These are phyloP conservation scores for Diachasma alloeum DNA, from an alignment of 1,140 invertebrate genomes.

Conservation along the genomic window DNA sequence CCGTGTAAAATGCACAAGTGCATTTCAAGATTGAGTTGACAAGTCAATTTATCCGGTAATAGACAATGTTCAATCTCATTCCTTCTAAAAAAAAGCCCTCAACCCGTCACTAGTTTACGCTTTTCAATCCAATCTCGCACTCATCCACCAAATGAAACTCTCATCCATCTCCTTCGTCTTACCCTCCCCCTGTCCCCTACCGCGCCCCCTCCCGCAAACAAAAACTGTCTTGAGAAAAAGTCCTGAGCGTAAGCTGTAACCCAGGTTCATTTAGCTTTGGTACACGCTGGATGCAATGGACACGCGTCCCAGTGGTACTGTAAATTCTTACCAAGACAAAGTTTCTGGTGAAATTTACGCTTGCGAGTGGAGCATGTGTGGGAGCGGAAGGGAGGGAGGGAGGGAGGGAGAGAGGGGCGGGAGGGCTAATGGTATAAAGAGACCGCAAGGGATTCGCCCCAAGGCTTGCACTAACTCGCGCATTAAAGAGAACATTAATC, in stretches of 20 bases:
- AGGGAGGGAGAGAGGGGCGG: no score
- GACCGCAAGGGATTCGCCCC: not conserved
- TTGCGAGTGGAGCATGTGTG: not conserved
- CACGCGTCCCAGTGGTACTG: not conserved
- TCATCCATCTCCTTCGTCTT: not conserved
- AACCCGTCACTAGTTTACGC: not conserved
- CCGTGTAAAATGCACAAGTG: no score
- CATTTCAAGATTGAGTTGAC: not conserved
- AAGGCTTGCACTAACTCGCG: not conserved
- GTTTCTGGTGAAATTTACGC: not conserved
- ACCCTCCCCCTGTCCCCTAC: not conserved
- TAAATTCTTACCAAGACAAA: not conserved
- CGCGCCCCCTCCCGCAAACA: no score
- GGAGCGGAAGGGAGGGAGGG: not conserved
- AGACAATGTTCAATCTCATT: not conserved
- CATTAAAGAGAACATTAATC: not conserved
- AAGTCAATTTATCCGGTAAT: not conserved
- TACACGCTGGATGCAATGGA: not conserved
- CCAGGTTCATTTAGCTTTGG: not conserved
- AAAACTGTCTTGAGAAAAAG: not conserved
- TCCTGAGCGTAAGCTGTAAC: not conserved
- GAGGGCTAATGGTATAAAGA: not conserved
- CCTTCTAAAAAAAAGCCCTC: not conserved
- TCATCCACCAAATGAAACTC: not conserved
- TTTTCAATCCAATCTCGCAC: not conserved